These are phyloP conservation scores for Thaleichthys pacificus DNA, from an alignment of 2,797 vertebrate species.

Conservation along the genomic window DNA sequence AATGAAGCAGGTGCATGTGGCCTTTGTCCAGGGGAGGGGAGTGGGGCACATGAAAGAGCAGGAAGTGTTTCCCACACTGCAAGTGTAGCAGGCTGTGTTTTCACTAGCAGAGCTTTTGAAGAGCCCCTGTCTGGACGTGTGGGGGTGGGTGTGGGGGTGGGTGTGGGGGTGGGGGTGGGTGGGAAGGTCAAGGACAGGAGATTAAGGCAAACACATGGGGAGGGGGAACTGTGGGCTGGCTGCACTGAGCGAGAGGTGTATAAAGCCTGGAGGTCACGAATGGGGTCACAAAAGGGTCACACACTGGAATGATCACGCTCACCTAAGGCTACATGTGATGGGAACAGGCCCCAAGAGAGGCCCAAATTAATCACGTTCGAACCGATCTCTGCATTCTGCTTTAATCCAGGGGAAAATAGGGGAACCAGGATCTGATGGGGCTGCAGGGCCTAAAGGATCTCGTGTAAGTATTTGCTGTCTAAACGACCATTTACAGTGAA, in stretches of 20 bases:
- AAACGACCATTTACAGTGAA: slow-evolving; percentile 31
- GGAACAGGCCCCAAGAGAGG: slow-evolving; percentile 28
- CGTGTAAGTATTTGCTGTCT: slow-evolving; percentile 60
- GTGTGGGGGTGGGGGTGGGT: slow-evolving; percentile 12
- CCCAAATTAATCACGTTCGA: slow-evolving; percentile 34
- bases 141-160: neutral
- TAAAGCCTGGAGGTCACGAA: slow-evolving; percentile 47
- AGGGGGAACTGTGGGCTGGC: slow-evolving; percentile 29
- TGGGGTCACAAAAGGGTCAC: slow-evolving; percentile 42
- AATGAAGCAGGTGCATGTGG: slow-evolving; percentile 46
- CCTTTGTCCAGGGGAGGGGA: slow-evolving; percentile 19
- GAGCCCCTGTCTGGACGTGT: slow-evolving; percentile 13
- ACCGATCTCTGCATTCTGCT: slow-evolving; percentile 12
- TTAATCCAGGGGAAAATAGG: slow-evolving; percentile 71
- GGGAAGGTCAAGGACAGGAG: slow-evolving; percentile 48
- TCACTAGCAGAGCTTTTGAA: slow-evolving; percentile 24
- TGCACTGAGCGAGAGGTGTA: slow-evolving; percentile 34
- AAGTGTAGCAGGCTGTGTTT: slow-evolving; percentile 65
- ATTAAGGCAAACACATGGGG: slow-evolving; percentile 52
- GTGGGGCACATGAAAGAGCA: slow-evolving; percentile 32
- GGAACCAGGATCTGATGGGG: slow-evolving; percentile 61
- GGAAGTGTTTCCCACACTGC: slow-evolving; percentile 61
- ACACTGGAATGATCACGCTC: slow-evolving; percentile 18
- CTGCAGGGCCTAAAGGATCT: slow-evolving; percentile 64
- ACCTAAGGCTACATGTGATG: slow-evolving; percentile 30